A percentile compares a stretch with the other conserved stretches of the same genome.
Conservation (phyloP, 2,113 vertebrate genomes). For the Saguinus midas region DNA sequence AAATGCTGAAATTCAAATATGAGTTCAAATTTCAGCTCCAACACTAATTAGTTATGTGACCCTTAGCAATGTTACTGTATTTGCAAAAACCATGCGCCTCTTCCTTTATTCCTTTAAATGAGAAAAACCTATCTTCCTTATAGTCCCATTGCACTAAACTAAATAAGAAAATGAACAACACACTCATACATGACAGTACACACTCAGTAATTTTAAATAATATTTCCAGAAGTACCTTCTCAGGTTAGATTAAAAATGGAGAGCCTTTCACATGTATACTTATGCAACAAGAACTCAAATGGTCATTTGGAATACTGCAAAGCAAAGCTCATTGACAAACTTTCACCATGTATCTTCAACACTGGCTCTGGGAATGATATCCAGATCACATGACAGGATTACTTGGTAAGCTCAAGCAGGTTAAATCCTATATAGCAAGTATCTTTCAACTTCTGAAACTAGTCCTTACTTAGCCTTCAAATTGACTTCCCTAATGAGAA, state of each 20-base stretch:
- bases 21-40: conserved; percentile 35
- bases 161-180: conserved; percentile 20
- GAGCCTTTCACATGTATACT: background rate
- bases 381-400: background rate
- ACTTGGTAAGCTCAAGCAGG: background rate
- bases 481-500: background rate
- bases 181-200: background rate
- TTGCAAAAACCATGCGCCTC: background rate
- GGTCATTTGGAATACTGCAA: background rate
- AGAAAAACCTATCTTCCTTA: background rate
- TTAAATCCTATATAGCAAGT: background rate
- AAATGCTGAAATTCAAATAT: conserved; percentile 12
- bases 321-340: background rate
- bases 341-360: background rate
- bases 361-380: background rate
- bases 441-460: conserved; percentile 6
- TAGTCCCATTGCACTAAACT: background rate
- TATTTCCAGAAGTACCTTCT: conserved; percentile 23
- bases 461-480: conserved; percentile 43
- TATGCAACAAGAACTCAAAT: conserved; percentile 3
- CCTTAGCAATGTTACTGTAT: background rate
- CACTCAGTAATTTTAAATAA: background rate
- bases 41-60: background rate
- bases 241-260: background rate
- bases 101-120: conserved; percentile 21